phyloP scores from a whole-genome alignment of 2,797 vertebrate species.

The Halcyon smyrnensis region DNA sequence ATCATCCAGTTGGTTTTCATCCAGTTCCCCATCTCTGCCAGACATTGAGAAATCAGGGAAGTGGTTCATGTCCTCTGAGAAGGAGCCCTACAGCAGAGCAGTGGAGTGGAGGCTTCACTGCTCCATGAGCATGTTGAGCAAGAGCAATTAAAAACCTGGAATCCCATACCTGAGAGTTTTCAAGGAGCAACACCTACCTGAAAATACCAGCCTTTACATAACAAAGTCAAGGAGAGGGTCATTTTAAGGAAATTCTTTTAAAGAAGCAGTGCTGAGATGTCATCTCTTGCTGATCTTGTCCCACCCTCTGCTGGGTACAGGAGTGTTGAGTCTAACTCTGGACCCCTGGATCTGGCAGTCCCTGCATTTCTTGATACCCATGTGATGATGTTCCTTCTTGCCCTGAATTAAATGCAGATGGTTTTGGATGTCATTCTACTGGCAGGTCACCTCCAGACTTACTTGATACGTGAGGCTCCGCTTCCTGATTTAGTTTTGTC shows the following conservation, averaged over 20 bases:
- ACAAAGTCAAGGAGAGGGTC: not conserved
- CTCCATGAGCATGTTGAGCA: not conserved
- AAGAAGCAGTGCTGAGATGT: not conserved
- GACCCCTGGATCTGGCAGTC: not conserved
- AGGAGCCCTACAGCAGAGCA: not conserved
- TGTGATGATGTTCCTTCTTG: not conserved
- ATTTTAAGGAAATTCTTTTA: not conserved
- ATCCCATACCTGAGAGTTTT: not conserved
- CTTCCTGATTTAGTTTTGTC: slow-evolving; percentile 40
- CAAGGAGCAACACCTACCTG: not conserved
- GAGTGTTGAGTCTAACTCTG: not conserved
- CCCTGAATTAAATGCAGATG: slow-evolving; percentile 8
- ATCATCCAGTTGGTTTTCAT: slow-evolving; percentile 49
- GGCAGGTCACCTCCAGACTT: not conserved
- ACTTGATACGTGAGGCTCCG: not conserved
- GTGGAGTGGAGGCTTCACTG: not conserved
- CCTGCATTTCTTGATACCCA: not conserved
- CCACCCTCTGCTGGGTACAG: not conserved
- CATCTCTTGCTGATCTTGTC: not conserved
- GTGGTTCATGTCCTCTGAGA: not conserved
- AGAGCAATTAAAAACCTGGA: not conserved
- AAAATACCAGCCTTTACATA: not conserved
- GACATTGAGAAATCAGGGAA: not conserved
- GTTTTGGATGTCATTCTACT: not conserved
- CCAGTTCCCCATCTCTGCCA: slow-evolving; percentile 44